Percentiles rank a stretch among this genome's conserved stretches.
These are phyloP conservation scores for Nephrotoma guestfalica DNA, from an alignment of 2,888 invertebrate species.

Conservation along the genomic window DNA sequence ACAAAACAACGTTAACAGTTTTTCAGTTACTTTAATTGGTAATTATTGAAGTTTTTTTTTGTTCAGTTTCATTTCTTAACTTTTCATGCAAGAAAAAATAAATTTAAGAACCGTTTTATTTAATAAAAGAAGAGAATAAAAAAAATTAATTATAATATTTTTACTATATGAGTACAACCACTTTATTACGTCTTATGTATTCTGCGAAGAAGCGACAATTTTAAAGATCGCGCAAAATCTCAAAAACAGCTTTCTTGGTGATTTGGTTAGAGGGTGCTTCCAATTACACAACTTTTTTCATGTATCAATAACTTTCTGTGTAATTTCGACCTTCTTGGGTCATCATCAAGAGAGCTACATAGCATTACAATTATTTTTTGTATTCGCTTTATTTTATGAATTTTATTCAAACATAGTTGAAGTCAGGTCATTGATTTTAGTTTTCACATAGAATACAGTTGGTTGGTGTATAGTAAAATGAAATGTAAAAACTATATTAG, in stretches of 20 bases:
- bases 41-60: background rate
- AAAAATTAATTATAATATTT: background rate
- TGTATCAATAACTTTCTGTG: background rate
- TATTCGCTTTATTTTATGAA: background rate
- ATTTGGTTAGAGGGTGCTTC: background rate
- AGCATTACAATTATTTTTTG: background rate
- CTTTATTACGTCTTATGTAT: background rate
- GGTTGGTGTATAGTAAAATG: background rate
- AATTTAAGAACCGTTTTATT: background rate
- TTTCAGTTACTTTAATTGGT: background rate
- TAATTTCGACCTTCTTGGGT: background rate
- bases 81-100: background rate
- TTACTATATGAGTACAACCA: background rate
- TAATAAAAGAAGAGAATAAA: background rate
- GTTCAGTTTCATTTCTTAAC: background rate
- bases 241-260: background rate
- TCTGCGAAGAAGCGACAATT: background rate
- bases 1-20: background rate
- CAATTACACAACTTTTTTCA: background rate
- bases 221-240: background rate
- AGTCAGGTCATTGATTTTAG: constrained; percentile 4
- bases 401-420: background rate
- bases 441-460: background rate
- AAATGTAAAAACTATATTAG: background rate
- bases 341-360: background rate